Percentiles rank a stretch among this genome's conserved stretches.
Conservation (phyloP, 2,888 invertebrate genomes). For the Eupeodes latifasciatus region DNA sequence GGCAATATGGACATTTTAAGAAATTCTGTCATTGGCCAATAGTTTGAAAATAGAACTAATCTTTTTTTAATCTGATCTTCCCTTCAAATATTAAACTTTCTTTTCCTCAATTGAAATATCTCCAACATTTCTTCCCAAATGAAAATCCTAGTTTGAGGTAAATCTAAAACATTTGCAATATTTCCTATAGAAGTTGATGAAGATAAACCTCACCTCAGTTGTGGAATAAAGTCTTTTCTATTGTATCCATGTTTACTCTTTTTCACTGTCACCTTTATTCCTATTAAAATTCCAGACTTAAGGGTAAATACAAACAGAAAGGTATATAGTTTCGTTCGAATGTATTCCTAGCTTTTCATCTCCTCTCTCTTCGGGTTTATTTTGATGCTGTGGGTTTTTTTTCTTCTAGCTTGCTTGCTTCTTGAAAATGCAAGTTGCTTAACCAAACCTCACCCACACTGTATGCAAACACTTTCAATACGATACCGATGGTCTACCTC, state of each 20-base stretch:
- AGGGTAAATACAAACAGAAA: slow-evolving; percentile 50
- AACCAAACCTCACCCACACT: slow-evolving; percentile 12
- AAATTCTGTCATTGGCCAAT: too few relatives aligned
- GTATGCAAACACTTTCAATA: slow-evolving; percentile 41
- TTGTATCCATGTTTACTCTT: not conserved
- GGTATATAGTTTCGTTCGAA: slow-evolving; percentile 24
- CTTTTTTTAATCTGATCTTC: too few relatives aligned
- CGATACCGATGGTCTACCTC: not conserved
- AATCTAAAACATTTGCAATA: too few relatives aligned
- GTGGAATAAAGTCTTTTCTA: not conserved
- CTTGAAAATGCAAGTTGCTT: slow-evolving; percentile 26
- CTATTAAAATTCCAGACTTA: slow-evolving; percentile 61
- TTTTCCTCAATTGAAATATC: too few relatives aligned
- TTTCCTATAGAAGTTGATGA: too few relatives aligned
- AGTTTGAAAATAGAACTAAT: too few relatives aligned
- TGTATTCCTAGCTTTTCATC: slow-evolving; percentile 30
- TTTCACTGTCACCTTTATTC: slow-evolving; percentile 46
- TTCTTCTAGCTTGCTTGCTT: not conserved
- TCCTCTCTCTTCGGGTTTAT: not conserved
- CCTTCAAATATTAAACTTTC: too few relatives aligned
- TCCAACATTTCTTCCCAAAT: too few relatives aligned
- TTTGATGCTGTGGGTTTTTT: slow-evolving; percentile 5
- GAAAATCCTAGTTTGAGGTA: too few relatives aligned
- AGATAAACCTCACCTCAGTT: too few relatives aligned
- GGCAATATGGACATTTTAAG: too few relatives aligned